These are phyloP conservation scores for Cardiocondyla obscurior DNA, from an alignment of 1,140 invertebrate species.

Conservation along the genomic window DNA sequence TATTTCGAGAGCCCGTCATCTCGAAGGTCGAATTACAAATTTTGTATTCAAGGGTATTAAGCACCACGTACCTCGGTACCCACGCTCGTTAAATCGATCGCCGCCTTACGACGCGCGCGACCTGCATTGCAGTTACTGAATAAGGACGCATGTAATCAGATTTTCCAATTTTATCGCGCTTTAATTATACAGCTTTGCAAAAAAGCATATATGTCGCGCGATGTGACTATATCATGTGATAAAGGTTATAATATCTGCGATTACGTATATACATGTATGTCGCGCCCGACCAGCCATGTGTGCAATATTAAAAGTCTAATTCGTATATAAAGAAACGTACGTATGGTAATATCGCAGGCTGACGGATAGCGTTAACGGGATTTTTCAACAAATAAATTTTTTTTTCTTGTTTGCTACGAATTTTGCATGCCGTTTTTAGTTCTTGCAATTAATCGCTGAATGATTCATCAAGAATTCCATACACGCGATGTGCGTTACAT, in stretches of 20 bases:
- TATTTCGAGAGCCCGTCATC: slow-evolving; percentile 35
- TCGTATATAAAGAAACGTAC: background rate
- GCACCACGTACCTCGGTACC: slow-evolving; percentile 50
- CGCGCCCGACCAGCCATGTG: background rate
- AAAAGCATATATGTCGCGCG: background rate
- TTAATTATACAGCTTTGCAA: background rate
- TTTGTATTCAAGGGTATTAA: slow-evolving; percentile 45
- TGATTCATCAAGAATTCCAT: too few species aligned
- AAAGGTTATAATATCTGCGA: background rate
- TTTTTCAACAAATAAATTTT: too few species aligned
- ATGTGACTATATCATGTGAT: background rate
- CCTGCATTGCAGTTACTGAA: slow-evolving; percentile 67
- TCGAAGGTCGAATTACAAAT: slow-evolving; percentile 44
- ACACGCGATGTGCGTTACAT: too few species aligned
- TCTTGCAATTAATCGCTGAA: too few species aligned
- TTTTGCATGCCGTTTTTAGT: too few species aligned
- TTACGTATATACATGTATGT: background rate
- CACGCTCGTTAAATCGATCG: slow-evolving; percentile 70
- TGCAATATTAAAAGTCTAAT: background rate
- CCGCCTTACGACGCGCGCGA: slow-evolving; percentile 65
- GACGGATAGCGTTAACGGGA: background rate
- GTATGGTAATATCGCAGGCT: background rate
- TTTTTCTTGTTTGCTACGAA: too few species aligned
- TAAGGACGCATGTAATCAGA: slow-evolving; percentile 35
- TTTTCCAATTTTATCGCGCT: slow-evolving; percentile 57